These are phyloP conservation scores for Chrysolina haemoptera DNA, from an alignment of 2,888 invertebrate species.

Conservation along the genomic window DNA sequence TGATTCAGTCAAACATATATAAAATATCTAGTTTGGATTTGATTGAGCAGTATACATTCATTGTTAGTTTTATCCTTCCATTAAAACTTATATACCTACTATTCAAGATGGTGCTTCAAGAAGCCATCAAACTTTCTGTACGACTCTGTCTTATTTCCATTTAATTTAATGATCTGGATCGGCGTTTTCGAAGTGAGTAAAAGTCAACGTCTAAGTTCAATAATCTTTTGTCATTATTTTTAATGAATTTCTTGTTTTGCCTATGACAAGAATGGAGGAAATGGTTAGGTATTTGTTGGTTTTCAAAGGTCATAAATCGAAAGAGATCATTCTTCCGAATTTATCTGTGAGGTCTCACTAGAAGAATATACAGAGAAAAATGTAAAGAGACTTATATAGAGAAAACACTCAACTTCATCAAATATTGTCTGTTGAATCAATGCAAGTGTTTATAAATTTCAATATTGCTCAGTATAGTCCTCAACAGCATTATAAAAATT, in stretches of 20 bases:
- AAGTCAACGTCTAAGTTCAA: slow-evolving; percentile 2
- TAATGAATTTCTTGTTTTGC: slow-evolving; percentile 5
- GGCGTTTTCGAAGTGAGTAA: background rate
- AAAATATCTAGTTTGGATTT: too few species aligned
- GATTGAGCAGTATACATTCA: too few species aligned
- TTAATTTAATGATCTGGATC: slow-evolving; percentile 4
- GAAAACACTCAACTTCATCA: too few species aligned
- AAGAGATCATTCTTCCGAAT: background rate
- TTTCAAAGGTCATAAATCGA: background rate
- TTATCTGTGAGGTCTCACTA: background rate
- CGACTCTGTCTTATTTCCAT: background rate
- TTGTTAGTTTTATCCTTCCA: too few species aligned
- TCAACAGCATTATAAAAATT: too few species aligned
- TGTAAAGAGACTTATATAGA: background rate
- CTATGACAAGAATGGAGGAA: background rate
- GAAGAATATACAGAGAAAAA: background rate
- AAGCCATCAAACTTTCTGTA: background rate
- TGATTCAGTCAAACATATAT: too few species aligned
- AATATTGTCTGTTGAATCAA: too few species aligned
- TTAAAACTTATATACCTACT: too few species aligned
- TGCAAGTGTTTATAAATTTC: too few species aligned
- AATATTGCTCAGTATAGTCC: too few species aligned
- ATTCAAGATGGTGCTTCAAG: too few species aligned
- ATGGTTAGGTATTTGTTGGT: slow-evolving; percentile 1
- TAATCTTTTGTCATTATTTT: slow-evolving; percentile 8